Evolutionary conservation across 2,113 vertebrate species (phyloP), one percentile per base, ranked within the genome.

Genomic region (Emydocephalus ijimae): DNA sequence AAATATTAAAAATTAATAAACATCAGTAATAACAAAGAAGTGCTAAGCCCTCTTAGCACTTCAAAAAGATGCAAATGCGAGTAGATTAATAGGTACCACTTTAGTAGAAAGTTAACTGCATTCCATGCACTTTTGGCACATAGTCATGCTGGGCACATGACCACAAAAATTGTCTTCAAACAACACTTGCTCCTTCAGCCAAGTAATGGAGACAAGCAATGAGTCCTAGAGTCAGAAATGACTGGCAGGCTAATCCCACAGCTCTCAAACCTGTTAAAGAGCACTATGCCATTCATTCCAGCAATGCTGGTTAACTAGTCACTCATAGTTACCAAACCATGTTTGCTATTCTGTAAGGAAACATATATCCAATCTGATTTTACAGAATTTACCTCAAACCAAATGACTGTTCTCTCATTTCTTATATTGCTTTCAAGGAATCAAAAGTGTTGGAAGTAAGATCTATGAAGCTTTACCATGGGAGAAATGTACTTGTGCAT

Each of bases 261-360:
- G 26, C 21, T 91, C 90, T 92, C 95, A 92, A 91, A 55, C 81
- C 54, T 90, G 20, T 89, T 21, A 92, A 94, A 93, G 57, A 92
- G 95, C 88, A 92, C 91, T 94, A 64, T 85, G 89, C 94, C 93
- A 93, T 52, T 95, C 26, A 87, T 90, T 64, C 91, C 87, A 6
- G 0, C 69, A 90, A 96, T 94, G 94, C 39, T 95, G 94, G 94
- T 91, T 96, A 96, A 96, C 95, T 95, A 39, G 18, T 39, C 34
- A 81, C 34, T 3, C 39, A 39, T 21, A 39, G 34, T 81, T 39
- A 39, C 34, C 69, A 81, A 81, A 21, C 34, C 18, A 39, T 81
- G 69, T 81, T 81, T 81, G 34, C 18, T 81, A 81, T 39, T 39
- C 34, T 39, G 6, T 39, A 11, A 21, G 21, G 15, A 50, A 29